Evolutionary conservation across 1,140 invertebrate genomes (phyloP), one percentile per base, ranked within the genome.

Genomic region (Trichonephila inaurata): DNA sequence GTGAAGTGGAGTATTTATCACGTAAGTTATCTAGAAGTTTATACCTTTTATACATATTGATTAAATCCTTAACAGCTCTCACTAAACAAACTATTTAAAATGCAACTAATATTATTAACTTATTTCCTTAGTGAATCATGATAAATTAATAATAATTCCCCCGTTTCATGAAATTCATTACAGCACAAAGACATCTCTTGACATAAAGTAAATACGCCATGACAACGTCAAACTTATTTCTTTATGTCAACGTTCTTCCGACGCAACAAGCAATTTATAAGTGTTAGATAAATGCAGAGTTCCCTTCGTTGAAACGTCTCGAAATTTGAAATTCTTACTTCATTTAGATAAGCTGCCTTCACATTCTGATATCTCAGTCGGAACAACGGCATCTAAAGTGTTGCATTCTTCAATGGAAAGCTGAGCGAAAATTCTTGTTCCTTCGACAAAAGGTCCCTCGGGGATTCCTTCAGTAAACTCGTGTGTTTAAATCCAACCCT

Each of bases 341-440:
- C 82, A 83, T 83, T 83, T 83, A 83, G 82, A n/a, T 83, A 83
- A 83, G 82, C 82, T 83, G 24, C 51, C 82, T 83, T 83, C 51
- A 51, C n/a, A 83, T 60, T 83, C 82, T 58, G 82, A 83, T 83
- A 83, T 83, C 82, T 58, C 82, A 33, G 28, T 33, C 21, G 51
- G 21, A n/a, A 44, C 82, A 58, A 19, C 40, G 33, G 28, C 72
- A 28, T 33, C 72, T 77, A 77, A 86, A 87, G 61, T 87, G 61
- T 87, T 64, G 24, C 85, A 62, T 60, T 72, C 21, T 58, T n/a
- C 33, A 90, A 90, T 61, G 51, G 69, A 81, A 61, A 28, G 18
- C 69, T 81, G 72, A 81, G 72, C 66, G 89, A 90, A 90, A 81
- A 90, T 90, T 90, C 89, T 77, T 90, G 89, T 90, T 81, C 66